Evolutionary conservation across 2,113 vertebrate genomes (phyloP), one percentile per base, ranked within the genome.

Genomic region (Sinocyclocheilus rhinocerous): DNA sequence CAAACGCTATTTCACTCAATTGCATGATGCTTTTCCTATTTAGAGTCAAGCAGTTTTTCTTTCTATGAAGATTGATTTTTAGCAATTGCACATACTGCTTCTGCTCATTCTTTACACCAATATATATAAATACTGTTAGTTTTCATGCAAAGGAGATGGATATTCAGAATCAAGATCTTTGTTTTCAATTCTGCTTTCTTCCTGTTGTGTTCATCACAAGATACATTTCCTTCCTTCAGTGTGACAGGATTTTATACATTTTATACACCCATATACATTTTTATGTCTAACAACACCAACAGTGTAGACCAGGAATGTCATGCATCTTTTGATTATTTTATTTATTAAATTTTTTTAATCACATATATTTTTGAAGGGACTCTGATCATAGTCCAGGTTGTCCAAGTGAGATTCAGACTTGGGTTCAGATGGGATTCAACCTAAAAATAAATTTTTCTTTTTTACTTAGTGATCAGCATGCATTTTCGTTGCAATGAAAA

Each of bases 1-100:
- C 36, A 50, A 82, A 24, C 2, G 1, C 20, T 15, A 52, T 83
- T 83, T 83, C 26, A 83, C 11, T 55, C 81, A 52, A 48, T 55
- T 70, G 65, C 65, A 83, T 29, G 45, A 70, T 52, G 65, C 65
- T 52, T 24, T 20, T n/a, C 65, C 26, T 83, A 42, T 16, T 61
- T 61, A 20, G 6, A 24, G 11, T 79, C 33, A 15, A 61, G 33
- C 20, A 16, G 6, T 63, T 80, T 80, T 22, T 24, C 13, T 79
- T 80, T 42, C 77, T 63, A 45, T 24, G 13, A 42, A 63, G 22
- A 61, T 10, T 16, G 22, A 69, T 81, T 36, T 81, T 55, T 36
- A 36, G 45, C 45, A 48, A 48, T 50, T 50, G 42, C 12, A 45
- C n/a, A 48, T 45, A 15, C 72, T 75, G 39, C 10, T 48, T n/a